Percentiles rank a stretch among this genome's conserved stretches.
These are phyloP conservation scores for Chelidonichthys spinosus DNA, from an alignment of 2,797 vertebrate species.

Conservation along the genomic window DNA sequence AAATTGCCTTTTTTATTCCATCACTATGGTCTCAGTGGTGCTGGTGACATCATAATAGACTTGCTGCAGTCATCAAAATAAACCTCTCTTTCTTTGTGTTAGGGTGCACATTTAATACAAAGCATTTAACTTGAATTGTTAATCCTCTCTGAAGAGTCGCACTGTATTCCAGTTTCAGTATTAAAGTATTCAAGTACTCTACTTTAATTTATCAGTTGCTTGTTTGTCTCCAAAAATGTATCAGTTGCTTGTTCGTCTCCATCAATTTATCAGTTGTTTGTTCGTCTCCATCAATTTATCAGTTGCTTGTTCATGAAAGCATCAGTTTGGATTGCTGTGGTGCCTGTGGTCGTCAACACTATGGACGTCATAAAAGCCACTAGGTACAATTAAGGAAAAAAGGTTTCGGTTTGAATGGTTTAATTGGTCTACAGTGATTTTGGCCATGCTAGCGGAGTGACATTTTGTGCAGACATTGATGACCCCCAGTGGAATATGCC, in stretches of 20 bases:
- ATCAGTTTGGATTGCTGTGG: too few relatives aligned
- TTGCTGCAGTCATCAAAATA: conserved; percentile 24
- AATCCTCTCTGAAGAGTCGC: conserved; percentile 19
- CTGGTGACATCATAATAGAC: conserved; percentile 23
- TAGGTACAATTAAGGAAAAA: too few relatives aligned
- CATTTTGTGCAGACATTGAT: too few relatives aligned
- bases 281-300: background rate
- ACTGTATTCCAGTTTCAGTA: conserved; percentile 9
- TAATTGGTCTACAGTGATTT: too few relatives aligned
- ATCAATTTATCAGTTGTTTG: conserved; percentile 1
- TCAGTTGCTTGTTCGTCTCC: background rate
- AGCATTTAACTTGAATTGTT: background rate
- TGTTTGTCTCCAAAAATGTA: background rate
- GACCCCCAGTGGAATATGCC: too few relatives aligned
- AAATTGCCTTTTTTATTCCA: conserved; percentile 19
- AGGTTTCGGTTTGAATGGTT: too few relatives aligned
- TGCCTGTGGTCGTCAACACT: too few relatives aligned
- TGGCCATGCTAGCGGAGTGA: too few relatives aligned
- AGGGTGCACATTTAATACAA: conserved; percentile 17
- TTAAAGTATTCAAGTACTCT: too few relatives aligned
- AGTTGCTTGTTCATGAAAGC: too few relatives aligned
- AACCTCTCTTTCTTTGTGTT: conserved; percentile 19
- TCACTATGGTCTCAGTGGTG: conserved; percentile 20
- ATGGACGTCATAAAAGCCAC: too few relatives aligned
- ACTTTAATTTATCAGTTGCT: too few relatives aligned